Percentiles rank a stretch among this genome's conserved stretches.
Conservation (phyloP, 2,888 invertebrate genomes). For the Calliphora vomitoria region DNA sequence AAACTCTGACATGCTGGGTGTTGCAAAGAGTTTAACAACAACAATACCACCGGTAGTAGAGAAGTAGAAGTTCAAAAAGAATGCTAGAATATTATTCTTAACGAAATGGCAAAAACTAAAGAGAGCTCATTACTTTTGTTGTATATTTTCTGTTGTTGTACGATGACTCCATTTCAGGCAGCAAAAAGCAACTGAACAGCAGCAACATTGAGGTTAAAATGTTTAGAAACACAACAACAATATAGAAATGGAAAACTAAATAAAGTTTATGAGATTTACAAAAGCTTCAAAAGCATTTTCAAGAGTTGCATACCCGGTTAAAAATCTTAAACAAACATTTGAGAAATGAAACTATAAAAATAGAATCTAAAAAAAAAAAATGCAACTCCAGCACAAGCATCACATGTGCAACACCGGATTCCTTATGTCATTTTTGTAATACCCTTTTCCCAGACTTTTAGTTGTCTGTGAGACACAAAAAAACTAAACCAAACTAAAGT, state of each 20-base stretch:
- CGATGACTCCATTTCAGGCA: background rate
- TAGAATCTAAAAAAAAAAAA: background rate
- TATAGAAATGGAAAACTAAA: conserved; percentile 22
- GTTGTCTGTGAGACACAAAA: background rate
- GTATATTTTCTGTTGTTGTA: background rate
- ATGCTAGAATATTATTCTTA: background rate
- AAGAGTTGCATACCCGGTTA: background rate
- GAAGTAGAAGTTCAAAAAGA: background rate
- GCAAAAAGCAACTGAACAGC: too few relatives aligned
- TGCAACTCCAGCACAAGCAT: background rate
- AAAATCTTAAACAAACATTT: conserved; percentile 20
- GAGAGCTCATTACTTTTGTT: conserved; percentile 43
- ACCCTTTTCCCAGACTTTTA: background rate
- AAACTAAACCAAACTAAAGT: conserved; percentile 21
- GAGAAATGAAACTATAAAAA: conserved; percentile 14
- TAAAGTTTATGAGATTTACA: conserved; percentile 43
- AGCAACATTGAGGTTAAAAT: conserved; percentile 41
- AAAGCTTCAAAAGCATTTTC: conserved; percentile 37
- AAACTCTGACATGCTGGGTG: background rate
- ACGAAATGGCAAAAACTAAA: conserved; percentile 1
- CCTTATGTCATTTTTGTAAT: background rate
- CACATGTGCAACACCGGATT: conserved; percentile 30
- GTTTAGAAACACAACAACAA: conserved; percentile 34
- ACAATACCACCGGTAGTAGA: background rate
- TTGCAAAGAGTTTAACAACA: background rate